Percentiles rank a stretch among this genome's conserved stretches.
phyloP scores from a whole-genome alignment of 2,797 vertebrate genomes.

The Heterohyrax brucei region DNA sequence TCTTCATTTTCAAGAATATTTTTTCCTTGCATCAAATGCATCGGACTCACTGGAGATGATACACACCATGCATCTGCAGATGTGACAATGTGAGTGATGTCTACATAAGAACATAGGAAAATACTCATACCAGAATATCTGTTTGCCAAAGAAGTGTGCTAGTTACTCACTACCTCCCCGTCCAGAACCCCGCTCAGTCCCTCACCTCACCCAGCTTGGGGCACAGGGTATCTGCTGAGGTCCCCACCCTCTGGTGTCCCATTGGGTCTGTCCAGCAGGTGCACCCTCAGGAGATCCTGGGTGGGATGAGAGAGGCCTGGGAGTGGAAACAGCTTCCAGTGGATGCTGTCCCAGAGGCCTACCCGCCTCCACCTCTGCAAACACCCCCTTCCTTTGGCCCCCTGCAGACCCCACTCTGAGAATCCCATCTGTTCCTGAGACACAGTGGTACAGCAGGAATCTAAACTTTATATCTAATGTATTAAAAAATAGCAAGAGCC shows the following conservation, averaged over 20 bases:
- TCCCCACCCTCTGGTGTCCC: not conserved
- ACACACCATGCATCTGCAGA: not conserved
- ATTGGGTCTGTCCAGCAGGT: not conserved
- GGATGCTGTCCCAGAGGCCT: not conserved
- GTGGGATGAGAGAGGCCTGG: not conserved
- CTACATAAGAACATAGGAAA: too few relatives aligned
- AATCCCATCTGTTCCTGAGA: too few relatives aligned
- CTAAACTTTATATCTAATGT: too few relatives aligned
- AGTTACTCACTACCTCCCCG: not conserved
- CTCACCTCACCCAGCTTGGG: not conserved
- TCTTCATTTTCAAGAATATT: not conserved
- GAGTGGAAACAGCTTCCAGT: fast-evolving
- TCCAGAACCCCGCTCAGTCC: not conserved
- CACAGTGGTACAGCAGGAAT: not conserved
- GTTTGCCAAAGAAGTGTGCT: not conserved
- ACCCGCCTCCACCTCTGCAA: too few relatives aligned
- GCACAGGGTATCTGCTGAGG: not conserved
- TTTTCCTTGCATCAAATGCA: not conserved
- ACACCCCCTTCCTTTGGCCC: not conserved
- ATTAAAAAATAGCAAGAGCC: not conserved
- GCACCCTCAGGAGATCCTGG: not conserved
- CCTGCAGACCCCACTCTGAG: not conserved
- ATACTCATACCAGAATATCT: not conserved
- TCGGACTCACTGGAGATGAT: too few relatives aligned
- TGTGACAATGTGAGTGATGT: fast-evolving